phyloP scores from a whole-genome alignment of 1,140 invertebrate species.

The Aricia agestis region DNA sequence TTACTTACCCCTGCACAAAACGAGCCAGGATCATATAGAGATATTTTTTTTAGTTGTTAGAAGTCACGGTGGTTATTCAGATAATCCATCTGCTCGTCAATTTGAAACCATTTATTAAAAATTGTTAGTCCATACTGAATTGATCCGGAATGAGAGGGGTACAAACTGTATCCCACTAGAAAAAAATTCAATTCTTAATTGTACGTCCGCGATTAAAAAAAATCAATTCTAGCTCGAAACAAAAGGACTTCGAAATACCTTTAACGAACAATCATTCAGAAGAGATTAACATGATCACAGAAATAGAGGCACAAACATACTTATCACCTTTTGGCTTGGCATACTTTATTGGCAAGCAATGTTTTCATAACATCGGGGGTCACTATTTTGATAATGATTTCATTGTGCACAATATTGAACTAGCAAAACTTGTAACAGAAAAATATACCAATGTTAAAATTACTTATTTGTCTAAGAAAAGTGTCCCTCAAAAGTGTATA shows the following conservation, averaged over 20 bases:
- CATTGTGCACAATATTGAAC: not conserved
- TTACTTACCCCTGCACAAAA: constrained; percentile 2
- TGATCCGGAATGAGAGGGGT: no score
- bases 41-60: constrained; percentile 27
- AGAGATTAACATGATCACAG: no score
- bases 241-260: no score
- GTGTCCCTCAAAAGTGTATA: no score
- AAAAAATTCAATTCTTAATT: no score
- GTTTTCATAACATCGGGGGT: not conserved
- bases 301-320: no score
- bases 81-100: constrained; percentile 28
- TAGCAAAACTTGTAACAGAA: not conserved
- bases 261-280: no score
- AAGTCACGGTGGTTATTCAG: constrained; percentile 27
- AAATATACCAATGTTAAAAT: constrained; percentile 9
- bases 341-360: not conserved
- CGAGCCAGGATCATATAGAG: constrained; percentile 31
- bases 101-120: constrained; percentile 21
- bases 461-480: no score
- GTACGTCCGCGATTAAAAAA: no score
- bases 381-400: constrained; percentile 4
- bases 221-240: no score
- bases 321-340: no score
- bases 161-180: no score
- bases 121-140: not conserved